Base-by-base conservation (phyloP, 2,113 vertebrate genomes). In the Hippoglossus stenolepis region DNA sequence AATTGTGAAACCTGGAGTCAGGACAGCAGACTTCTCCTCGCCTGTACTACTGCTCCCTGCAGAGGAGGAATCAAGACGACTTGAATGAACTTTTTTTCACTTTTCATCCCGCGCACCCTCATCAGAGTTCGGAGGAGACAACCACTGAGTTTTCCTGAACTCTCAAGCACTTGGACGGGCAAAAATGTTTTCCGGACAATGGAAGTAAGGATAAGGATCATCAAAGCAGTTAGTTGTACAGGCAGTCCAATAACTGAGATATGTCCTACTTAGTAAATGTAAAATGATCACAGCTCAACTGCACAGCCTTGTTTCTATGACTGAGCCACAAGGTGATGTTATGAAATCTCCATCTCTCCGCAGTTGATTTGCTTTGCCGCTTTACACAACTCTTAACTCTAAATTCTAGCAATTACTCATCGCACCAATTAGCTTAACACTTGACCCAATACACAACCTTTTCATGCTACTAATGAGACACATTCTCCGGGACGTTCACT, bases 21-120 rank as follows among this genome's bases (percentile, higher is more conserved):
- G 64, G 49, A 75, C 58, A 68, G 67, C 21, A 60, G 60, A 82
- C 17, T 60, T 54, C 51, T 51, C 67, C 23, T 23, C 38, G 61
- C 43, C 35, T 70, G 70, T 59, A 18, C 56, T 72, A 59, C 73
- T 58, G 20, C 75, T 89, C 79, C 71, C 70, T 86, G 67, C 74
- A 40, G 59, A 84, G 75, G 75, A 70, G 8, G 59, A 82, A 68
- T 62, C 18, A 35, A 59, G 57, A 65, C 14, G 31, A 74, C 54
- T 66, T 64, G 20, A 76, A 89, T 70, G 8, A 66, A 23, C 38
- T 11, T 40, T 57, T 23, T 23, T 47, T 59, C 1, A 45, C 26
- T 17, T 20, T 58, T 26, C 31, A 54, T 62, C 31, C 31, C n/a
- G n/a, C 38, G 66, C 59, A 85, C n/a, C 62, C 80, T 43, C 45